These are phyloP conservation scores for Ia io DNA, from an alignment of 2,113 vertebrate genomes.

Conservation along the genomic window DNA sequence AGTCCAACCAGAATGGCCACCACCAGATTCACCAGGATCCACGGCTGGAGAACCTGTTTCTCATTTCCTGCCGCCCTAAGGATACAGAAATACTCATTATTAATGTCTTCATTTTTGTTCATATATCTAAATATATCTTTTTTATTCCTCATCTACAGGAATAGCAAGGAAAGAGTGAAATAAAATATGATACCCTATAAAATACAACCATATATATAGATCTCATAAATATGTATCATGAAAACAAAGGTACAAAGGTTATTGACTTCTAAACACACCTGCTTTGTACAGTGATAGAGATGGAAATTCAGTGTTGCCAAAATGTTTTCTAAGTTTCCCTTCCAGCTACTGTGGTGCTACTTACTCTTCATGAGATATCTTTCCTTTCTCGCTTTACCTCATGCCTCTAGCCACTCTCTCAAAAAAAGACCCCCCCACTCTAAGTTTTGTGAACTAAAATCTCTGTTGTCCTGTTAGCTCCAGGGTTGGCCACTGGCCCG, in stretches of 20 bases:
- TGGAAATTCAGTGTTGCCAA: background rate
- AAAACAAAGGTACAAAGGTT: conserved; percentile 9
- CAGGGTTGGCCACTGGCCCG: background rate
- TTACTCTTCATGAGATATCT: background rate
- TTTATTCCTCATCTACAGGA: background rate
- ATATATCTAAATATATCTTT: background rate
- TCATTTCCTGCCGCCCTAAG: conserved; percentile 87
- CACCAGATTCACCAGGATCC: conserved; percentile 94
- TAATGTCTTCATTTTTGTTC: background rate
- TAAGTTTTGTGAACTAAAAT: background rate
- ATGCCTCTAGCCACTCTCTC: background rate
- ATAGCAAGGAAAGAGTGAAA: conserved; percentile 30
- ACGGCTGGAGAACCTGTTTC: conserved; percentile 89
- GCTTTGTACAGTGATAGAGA: background rate
- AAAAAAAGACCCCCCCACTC: background rate
- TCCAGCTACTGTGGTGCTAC: background rate
- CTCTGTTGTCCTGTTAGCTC: background rate
- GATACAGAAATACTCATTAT: conserved; percentile 32
- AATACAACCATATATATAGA: background rate
- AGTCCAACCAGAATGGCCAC: conserved; percentile 92
- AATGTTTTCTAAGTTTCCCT: background rate
- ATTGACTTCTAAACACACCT: background rate
- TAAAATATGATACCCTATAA: conserved; percentile 24
- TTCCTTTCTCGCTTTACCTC: background rate
- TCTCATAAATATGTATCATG: background rate